phyloP scores from a whole-genome alignment of 2,113 vertebrate species.

The Cheilinus undulatus region DNA sequence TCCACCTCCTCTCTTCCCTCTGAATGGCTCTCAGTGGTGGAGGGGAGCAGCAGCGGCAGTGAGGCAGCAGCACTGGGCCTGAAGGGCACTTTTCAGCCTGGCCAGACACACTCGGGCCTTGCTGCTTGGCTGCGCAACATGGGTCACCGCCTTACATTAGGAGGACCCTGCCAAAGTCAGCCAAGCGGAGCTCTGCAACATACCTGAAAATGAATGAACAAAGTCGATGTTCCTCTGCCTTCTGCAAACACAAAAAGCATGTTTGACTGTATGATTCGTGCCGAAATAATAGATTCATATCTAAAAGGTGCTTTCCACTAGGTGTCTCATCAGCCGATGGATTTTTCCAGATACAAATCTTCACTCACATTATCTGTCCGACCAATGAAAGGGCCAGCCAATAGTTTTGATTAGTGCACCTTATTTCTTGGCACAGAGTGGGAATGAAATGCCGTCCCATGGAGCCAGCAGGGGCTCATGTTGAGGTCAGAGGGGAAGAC shows the following conservation, averaged over 20 bases:
- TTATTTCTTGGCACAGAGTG: constrained; percentile 63
- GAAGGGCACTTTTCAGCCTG: constrained; percentile 84
- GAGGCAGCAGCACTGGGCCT: constrained; percentile 77
- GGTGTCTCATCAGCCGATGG: constrained; percentile 32
- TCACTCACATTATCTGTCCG: constrained; percentile 38
- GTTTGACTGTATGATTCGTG: background rate
- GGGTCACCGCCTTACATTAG: constrained; percentile 84
- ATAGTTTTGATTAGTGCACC: constrained; percentile 66
- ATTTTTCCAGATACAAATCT: constrained; percentile 53
- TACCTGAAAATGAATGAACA: constrained; percentile 68
- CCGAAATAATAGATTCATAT: constrained; percentile 13
- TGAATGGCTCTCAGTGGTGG: constrained; percentile 62
- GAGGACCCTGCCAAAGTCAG: constrained; percentile 75
- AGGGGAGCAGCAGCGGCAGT: constrained; percentile 60
- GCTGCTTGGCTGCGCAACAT: constrained; percentile 81
- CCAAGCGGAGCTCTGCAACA: constrained; percentile 67
- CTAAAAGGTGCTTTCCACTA: constrained; percentile 29
- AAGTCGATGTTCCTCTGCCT: constrained; percentile 25
- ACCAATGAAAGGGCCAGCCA: constrained; percentile 44
- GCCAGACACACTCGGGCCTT: constrained; percentile 79
- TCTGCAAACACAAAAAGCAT: constrained; percentile 14
- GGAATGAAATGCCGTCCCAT: constrained; percentile 65
- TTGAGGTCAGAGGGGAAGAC: constrained; percentile 67
- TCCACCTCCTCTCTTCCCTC: constrained; percentile 38
- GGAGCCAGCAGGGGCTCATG: constrained; percentile 53